Base-by-base conservation (phyloP, 2,113 vertebrate species). In the Erythrocebus patas region DNA sequence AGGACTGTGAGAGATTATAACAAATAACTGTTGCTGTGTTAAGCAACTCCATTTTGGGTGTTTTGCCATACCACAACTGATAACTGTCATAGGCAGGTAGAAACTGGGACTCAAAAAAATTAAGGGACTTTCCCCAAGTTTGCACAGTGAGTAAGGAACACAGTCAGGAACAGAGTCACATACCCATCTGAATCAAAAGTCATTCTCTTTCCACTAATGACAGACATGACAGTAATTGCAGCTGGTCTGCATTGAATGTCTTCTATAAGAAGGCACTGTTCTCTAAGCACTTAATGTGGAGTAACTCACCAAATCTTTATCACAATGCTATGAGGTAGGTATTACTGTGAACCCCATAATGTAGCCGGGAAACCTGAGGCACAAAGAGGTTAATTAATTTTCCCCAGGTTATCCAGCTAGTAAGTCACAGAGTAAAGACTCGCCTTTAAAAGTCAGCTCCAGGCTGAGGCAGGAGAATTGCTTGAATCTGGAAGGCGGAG, bases 371-470 rank as follows among this genome's bases (percentile, higher is more conserved):
- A 85, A 91, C 22, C n/a, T 59, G 89, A 89, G 88, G 61, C 40
- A 92, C 75, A 92, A 78, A 32, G 30, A 90, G 43, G n/a, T 57
- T 89, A 40, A 81, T 94, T 90, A 90, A 95, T 57, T 79, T 79
- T 73, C 45, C 59, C 52, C 59, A 73, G 35, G 12, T 86, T 52
- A 61, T 86, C 66, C 23, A 78, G 83, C 32, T 91, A 64, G 16
- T 23, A 68, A 79, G 59, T 75, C 86, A 93, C 2, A 52, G 17
- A 85, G 50, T 76, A 16, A 96, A 82, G 48, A 84, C 75, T 17
- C 45, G 79, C 30, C 45, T 25, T 96, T 82, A 64, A 81, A 80
- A 90, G 75, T 84, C 55, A 43, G 17, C 70, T 91, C 64, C 18
- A 72, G 45, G 61, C 61, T 64, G 12, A 64, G 61, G 61, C 27